Percentiles rank a stretch among this genome's conserved stretches.
phyloP scores from a whole-genome alignment of 2,888 invertebrate genomes.

The Drosophila meridiana region DNA sequence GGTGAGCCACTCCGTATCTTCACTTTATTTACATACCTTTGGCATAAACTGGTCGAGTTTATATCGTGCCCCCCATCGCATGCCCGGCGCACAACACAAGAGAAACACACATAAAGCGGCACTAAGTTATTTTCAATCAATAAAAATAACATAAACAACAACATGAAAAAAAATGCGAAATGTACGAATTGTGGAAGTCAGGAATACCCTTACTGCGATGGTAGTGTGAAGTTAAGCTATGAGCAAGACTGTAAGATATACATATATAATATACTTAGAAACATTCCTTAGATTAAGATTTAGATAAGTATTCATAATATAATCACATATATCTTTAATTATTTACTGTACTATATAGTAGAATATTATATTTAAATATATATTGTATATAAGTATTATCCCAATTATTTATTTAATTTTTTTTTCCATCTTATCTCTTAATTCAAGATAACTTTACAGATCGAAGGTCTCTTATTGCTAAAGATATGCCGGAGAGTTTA shows the following conservation, averaged over 20 bases:
- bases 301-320: too few relatives aligned
- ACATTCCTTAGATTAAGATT: too few relatives aligned
- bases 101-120: constrained; percentile 64
- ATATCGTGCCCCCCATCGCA: constrained; percentile 43
- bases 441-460: background rate
- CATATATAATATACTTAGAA: too few relatives aligned
- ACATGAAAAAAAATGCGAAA: constrained; percentile 30
- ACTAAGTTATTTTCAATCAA: constrained; percentile 80
- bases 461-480: background rate
- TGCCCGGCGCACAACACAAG: constrained; percentile 25
- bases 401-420: background rate
- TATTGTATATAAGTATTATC: background rate
- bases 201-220: too few relatives aligned
- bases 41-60: constrained; percentile 73
- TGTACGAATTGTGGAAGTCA: background rate
- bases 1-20: constrained; percentile 30
- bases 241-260: background rate
- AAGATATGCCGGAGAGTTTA: background rate
- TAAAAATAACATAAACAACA: constrained; percentile 79
- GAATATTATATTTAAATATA: background rate
- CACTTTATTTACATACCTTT: constrained; percentile 73
- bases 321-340: background rate
- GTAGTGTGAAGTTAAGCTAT: too few relatives aligned
- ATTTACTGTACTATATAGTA: background rate
- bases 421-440: background rate